phyloP scores from a whole-genome alignment of 2,888 invertebrate species.

The Metopia argyrocephala region DNA sequence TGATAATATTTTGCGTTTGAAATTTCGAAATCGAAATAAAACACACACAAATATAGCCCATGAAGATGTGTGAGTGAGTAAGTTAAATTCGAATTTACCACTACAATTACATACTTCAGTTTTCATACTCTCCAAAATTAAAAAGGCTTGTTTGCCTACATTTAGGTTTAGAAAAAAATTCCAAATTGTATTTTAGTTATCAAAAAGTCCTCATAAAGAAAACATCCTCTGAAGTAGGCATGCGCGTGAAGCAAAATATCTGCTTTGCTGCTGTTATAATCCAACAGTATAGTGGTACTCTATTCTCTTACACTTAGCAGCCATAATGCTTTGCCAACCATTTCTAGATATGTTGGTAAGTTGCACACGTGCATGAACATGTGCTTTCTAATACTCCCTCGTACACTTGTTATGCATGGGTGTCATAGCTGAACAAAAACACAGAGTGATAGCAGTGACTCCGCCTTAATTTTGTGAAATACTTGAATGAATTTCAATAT shows the following conservation, averaged over 20 bases:
- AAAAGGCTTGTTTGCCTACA: background rate
- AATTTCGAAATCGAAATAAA: conserved; percentile 66
- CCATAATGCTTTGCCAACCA: conserved; percentile 12
- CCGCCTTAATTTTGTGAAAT: conserved; percentile 77
- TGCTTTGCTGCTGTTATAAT: background rate
- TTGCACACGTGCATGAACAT: conserved; percentile 18
- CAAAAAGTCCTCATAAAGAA: conserved; percentile 47
- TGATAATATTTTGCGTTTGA: conserved; percentile 25
- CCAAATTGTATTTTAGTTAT: conserved; percentile 51
- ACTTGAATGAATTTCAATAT: conserved; percentile 78
- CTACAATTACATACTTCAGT: conserved; percentile 4
- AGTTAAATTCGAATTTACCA: conserved; percentile 67
- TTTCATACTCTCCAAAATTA: conserved; percentile 7
- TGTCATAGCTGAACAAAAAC: no score
- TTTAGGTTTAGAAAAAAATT: conserved; percentile 52
- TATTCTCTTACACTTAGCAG: conserved; percentile 18
- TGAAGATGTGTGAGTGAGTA: background rate
- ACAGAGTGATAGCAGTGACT: conserved; percentile 59
- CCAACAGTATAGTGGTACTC: conserved; percentile 17
- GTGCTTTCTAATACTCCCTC: background rate
- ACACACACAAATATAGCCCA: background rate
- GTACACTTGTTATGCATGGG: background rate
- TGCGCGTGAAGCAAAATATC: conserved; percentile 39
- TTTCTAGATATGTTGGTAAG: background rate
- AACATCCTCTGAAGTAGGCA: conserved; percentile 30